phyloP scores from a whole-genome alignment of 2,888 invertebrate genomes.

The Sinohyriopsis cumingii region DNA sequence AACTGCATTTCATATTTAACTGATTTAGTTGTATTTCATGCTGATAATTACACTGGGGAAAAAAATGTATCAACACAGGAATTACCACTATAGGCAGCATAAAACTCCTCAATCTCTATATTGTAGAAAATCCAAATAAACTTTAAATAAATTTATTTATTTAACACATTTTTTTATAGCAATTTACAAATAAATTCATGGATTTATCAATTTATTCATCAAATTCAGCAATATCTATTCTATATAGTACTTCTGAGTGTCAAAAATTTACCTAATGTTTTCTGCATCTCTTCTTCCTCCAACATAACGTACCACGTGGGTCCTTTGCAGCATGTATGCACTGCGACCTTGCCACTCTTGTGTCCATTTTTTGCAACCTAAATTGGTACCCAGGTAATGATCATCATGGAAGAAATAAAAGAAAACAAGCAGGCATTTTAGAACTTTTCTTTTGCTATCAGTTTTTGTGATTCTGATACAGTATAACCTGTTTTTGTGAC shows the following conservation, averaged over 20 bases:
- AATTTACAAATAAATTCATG: not conserved
- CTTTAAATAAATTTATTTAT: too few species aligned
- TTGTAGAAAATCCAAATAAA: too few species aligned
- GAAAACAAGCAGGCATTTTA: not conserved
- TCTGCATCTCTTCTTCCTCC: conserved; percentile 64
- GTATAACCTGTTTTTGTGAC: too few species aligned
- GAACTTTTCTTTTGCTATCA: not conserved
- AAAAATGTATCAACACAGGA: too few species aligned
- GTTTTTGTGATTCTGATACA: not conserved
- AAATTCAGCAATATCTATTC: not conserved
- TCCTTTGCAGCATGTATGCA: conserved; percentile 65
- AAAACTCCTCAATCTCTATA: too few species aligned
- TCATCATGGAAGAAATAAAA: conserved; percentile 8
- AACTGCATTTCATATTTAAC: too few species aligned
- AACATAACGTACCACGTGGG: conserved; percentile 68
- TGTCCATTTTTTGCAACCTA: conserved; percentile 65
- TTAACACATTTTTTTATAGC: too few species aligned
- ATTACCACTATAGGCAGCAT: too few species aligned
- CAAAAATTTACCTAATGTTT: conserved; percentile 49
- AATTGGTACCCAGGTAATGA: not conserved
- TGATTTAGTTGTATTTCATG: too few species aligned
- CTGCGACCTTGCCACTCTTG: conserved; percentile 56
- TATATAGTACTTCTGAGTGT: not conserved
- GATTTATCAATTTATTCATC: not conserved
- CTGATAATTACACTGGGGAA: too few species aligned